Evolutionary conservation across 2,888 invertebrate species (phyloP).

Genomic region (Sinopyrophorus schimmeli): DNA sequence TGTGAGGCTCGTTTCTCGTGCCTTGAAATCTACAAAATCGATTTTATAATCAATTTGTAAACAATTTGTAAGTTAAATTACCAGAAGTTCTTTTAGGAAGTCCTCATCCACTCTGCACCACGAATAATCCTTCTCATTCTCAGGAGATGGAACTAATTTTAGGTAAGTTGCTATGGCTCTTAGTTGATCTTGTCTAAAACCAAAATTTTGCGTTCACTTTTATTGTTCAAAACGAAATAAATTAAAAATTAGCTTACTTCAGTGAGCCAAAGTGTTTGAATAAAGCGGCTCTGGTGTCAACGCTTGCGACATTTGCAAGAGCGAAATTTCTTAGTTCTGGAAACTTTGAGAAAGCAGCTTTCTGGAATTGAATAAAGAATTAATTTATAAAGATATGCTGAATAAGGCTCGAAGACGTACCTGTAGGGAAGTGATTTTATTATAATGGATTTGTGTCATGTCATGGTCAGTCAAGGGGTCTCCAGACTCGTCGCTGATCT

Average conservation of each 20-base stretch:
- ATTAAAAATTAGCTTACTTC: slow-evolving; percentile 60
- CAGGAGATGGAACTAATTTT: slow-evolving; percentile 79
- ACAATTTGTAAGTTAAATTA: slow-evolving; percentile 50
- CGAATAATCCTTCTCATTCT: slow-evolving; percentile 67
- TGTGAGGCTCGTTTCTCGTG: slow-evolving; percentile 91
- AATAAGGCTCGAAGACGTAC: slow-evolving; percentile 55
- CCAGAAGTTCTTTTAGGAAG: slow-evolving; percentile 85
- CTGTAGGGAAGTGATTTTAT: slow-evolving; percentile 88
- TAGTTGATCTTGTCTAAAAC: slow-evolving; percentile 71
- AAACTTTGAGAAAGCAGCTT: slow-evolving; percentile 91
- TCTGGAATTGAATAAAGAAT: too few species aligned
- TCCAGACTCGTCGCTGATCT: slow-evolving; percentile 95
- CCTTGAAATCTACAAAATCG: slow-evolving; percentile 66
- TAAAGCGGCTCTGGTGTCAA: slow-evolving; percentile 86
- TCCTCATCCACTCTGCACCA: slow-evolving; percentile 81
- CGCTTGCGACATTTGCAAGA: slow-evolving; percentile 89
- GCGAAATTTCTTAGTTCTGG: slow-evolving; percentile 84
- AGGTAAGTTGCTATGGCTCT: slow-evolving; percentile 85
- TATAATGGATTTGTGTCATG: slow-evolving; percentile 92
- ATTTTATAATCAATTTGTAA: background rate
- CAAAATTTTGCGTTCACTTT: too few species aligned
- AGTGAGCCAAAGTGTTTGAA: slow-evolving; percentile 82
- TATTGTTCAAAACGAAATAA: background rate
- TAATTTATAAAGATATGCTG: too few species aligned
- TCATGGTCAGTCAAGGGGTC: slow-evolving; percentile 92